Base-by-base conservation (phyloP, 2,888 invertebrate species). In the Zele albiditarsus region DNA sequence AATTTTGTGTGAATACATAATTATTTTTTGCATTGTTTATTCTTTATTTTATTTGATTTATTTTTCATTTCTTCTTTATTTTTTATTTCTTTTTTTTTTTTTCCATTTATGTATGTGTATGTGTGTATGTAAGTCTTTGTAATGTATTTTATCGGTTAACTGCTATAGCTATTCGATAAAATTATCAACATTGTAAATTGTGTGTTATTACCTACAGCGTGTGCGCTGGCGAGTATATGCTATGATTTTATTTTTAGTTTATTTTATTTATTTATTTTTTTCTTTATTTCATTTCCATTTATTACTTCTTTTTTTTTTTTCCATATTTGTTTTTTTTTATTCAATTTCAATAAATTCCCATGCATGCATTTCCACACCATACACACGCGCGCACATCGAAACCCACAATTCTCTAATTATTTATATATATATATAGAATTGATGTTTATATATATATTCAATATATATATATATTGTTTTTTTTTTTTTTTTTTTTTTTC, bases 381-480 rank as follows among this genome's bases (percentile, higher is more conserved):
- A 68, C 66, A 57, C 58, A 73, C 66, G 20, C 38, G 27, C 58
- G 60, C 67, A 60, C 60, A 60, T 68, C 33, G 28, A 63, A 60
- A 42, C 46, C 68, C 62, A 31, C 31, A 33, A 71, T 60, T 42
- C 16, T 74, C 60, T 76, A 67, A 77, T 78, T 70, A 80, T 80
- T 76, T 73, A 79, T 79, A 78, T 82, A 79, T 53, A 53, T 53
- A 53, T 82, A 79, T 53, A 53, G 20, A 53, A 53, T 53, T 20
- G n/a, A 46, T 16, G 46, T 53, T 20, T 20, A 20, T 53, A n/a
- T 46, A 73, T 81, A 77, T 82, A 79, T 81, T 71, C 77, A 81
- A 78, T 83, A 79, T 81, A 80, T 79, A 69, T 80, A 74, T 77
- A 72, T 71, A 53, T 49, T 65, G 65, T 25, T 65, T 57, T 73